These are phyloP conservation scores for Pangasius djambal DNA, from an alignment of 2,797 vertebrate genomes.

Conservation along the genomic window DNA sequence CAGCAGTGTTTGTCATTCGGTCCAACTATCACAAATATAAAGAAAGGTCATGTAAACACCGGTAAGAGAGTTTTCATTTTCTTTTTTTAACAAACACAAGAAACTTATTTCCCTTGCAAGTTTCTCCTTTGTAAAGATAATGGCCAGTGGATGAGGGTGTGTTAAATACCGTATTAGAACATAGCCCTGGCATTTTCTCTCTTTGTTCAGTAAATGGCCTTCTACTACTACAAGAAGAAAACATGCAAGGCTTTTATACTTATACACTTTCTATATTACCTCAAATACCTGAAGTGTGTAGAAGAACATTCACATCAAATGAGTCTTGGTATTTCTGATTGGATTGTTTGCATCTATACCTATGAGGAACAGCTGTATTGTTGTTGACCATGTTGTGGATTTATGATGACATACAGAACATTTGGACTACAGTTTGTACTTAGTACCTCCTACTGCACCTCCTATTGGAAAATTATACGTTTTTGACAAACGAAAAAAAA, in stretches of 20 bases:
- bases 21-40: background rate
- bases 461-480: background rate
- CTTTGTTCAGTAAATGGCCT: background rate
- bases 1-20: background rate
- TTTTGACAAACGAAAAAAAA: slow-evolving; percentile 41
- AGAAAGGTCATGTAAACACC: background rate
- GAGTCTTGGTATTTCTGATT: background rate
- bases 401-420: background rate
- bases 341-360: background rate
- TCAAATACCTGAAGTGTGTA: background rate
- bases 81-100: background rate
- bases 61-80: background rate
- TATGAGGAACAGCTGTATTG: background rate
- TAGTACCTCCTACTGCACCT: background rate
- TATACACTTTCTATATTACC: background rate
- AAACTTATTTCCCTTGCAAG: background rate
- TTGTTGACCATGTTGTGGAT: background rate
- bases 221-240: background rate
- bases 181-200: slow-evolving; percentile 9
- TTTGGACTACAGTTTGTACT: background rate
- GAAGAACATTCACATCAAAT: background rate
- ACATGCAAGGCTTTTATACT: background rate
- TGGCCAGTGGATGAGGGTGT: background rate
- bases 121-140: background rate
- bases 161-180: background rate